phyloP scores from a whole-genome alignment of 2,888 invertebrate species.

The Parnassius mnemosyne region DNA sequence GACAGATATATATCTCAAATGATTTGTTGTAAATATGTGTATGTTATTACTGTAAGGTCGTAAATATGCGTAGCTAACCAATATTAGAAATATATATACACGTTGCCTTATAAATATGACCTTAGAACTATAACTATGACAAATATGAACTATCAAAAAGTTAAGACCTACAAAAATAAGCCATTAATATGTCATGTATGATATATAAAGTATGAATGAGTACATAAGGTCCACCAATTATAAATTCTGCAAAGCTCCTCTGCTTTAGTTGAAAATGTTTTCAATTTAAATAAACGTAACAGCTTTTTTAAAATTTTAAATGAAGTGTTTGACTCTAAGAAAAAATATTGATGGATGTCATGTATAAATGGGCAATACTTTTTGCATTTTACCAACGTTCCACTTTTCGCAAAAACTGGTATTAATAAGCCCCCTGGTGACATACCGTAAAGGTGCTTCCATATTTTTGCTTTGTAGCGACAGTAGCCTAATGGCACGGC shows the following conservation, averaged over 20 bases:
- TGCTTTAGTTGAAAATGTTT: background rate
- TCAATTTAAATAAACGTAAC: constrained; percentile 2
- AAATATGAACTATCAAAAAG: no score
- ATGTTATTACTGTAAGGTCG: no score
- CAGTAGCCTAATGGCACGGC: no score
- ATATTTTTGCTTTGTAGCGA: background rate
- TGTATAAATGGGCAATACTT: constrained; percentile 8
- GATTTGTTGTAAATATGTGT: no score
- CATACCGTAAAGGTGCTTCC: constrained; percentile 12
- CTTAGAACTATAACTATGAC: no score
- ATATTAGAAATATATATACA: no score
- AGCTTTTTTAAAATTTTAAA: constrained; percentile 14
- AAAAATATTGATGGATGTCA: constrained; percentile 12
- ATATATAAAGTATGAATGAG: no score
- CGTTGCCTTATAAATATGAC: no score
- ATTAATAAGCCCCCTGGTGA: constrained; percentile 18
- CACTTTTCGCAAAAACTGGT: constrained; percentile 8
- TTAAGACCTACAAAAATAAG: no score
- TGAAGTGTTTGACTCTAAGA: constrained; percentile 5
- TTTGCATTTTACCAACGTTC: constrained; percentile 11
- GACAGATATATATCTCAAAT: no score
- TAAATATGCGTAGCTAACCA: no score
- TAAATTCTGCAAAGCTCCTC: background rate
- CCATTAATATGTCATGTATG: no score
- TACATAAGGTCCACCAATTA: background rate